Evolutionary conservation across 2,113 vertebrate species (phyloP).

Genomic region (Natator depressus): DNA sequence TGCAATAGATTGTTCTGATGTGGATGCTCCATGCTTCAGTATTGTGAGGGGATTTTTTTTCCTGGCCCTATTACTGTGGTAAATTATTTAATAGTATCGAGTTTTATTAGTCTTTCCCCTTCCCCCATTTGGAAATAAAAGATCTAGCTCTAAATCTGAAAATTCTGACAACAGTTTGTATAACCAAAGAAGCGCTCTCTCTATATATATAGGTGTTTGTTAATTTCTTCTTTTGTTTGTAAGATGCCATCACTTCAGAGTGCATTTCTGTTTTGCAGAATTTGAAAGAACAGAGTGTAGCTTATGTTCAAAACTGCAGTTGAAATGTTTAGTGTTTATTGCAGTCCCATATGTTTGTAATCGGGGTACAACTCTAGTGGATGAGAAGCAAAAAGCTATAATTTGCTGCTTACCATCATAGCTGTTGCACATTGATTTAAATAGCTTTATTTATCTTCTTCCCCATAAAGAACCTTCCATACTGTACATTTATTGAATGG

Average conservation of each 20-base stretch:
- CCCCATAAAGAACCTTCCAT: slow-evolving; percentile 79
- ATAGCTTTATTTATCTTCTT: slow-evolving; percentile 84
- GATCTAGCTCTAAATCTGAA: neutral
- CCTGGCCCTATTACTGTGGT: neutral
- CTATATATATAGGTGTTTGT: neutral
- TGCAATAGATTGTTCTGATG: neutral
- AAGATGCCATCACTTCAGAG: neutral
- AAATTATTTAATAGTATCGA: neutral
- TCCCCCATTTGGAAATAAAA: neutral
- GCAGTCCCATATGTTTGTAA: slow-evolving; percentile 77
- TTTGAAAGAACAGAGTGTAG: slow-evolving; percentile 48
- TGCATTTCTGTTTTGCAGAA: neutral
- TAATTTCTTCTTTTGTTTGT: slow-evolving; percentile 7
- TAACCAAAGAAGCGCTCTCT: neutral
- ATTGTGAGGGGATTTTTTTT: neutral
- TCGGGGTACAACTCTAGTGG: slow-evolving; percentile 72
- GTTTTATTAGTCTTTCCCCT: neutral
- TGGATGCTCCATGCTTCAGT: fast-evolving
- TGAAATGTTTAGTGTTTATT: slow-evolving; percentile 76
- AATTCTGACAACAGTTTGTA: neutral
- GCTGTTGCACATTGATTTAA: slow-evolving; percentile 71
- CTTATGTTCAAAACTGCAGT: slow-evolving; percentile 71
- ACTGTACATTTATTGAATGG: slow-evolving; percentile 84
- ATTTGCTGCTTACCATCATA: slow-evolving; percentile 78
- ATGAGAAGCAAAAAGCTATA: slow-evolving; percentile 75